Base-by-base conservation (phyloP, 1,140 invertebrate genomes). In the Trypoxylus dichotomus region DNA sequence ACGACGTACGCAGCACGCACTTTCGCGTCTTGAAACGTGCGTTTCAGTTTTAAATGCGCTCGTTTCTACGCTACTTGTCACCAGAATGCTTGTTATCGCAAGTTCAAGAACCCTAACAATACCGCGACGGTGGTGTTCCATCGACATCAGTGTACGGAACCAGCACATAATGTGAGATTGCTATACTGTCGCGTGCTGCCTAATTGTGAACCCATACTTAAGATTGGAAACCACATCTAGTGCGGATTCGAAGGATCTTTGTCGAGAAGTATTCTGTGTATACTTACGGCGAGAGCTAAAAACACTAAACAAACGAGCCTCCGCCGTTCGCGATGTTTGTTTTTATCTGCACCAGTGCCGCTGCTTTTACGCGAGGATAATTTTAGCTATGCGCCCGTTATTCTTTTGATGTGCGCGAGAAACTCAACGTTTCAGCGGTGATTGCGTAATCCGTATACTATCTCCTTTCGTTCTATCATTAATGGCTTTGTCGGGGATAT, bases 251-350 rank as follows among this genome's bases (percentile, higher is more conserved):
- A 37, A 37, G 32, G 15, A 19, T n/a, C 47, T 54, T n/a, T 54
- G 1, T 8, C 47, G 47, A n/a, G 47, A 54, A 54, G 19, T 37
- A 47, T 75, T 15, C 32, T 37, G 5, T 37, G 0, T 19, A 15
- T 27, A 42, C 8, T 41, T 68, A 13, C n/a, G 21, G 11, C 42
- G 37, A 19, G 15, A 19, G 15, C 47, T 15, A n/a, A 19, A 19
- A 54, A 54, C 47, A n/a, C 47, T 2, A n/a, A 54, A 54, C 47
- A 54, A 54, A 54, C 47, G 19, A 29, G 24, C 60, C 21, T 10
- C 60, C 24, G 60, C 25, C 24, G 75, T 58, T 58, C 58, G 74
- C 27, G 74, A 58, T 76, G 43, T 76, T 32, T 76, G 43, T 76
- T 73, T 72, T 77, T 76, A 58, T 32, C 41, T 76, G 15, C 21